Percentiles rank a stretch among this genome's conserved stretches.
Evolutionary conservation across 1,140 invertebrate species (phyloP).

Genomic region (Platyscapa corneri): DNA sequence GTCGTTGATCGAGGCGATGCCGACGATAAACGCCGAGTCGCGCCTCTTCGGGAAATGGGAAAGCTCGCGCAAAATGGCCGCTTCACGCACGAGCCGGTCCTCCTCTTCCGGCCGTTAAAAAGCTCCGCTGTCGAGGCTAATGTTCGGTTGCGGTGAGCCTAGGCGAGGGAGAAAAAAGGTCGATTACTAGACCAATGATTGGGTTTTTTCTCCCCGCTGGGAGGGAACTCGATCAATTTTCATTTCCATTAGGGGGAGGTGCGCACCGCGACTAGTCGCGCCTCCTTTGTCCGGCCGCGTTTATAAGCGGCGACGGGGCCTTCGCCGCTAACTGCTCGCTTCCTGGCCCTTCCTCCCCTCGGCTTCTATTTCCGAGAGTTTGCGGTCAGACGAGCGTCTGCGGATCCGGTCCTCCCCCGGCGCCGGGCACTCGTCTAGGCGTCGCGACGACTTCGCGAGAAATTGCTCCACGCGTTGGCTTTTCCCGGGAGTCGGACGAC

Average conservation of each 20-base stretch:
- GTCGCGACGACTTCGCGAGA: too few relatives aligned
- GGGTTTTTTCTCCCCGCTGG: background rate
- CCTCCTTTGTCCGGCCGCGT: constrained; percentile 60
- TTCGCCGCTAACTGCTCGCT: constrained; percentile 64
- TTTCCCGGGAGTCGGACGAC: too few relatives aligned
- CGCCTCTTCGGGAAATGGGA: too few relatives aligned
- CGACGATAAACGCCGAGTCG: too few relatives aligned
- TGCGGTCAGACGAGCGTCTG: constrained; percentile 62
- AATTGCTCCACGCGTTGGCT: too few relatives aligned
- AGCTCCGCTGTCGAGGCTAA: background rate
- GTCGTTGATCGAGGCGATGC: too few relatives aligned
- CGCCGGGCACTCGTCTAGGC: too few relatives aligned
- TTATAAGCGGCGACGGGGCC: constrained; percentile 59
- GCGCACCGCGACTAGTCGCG: background rate
- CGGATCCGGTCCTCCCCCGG: background rate
- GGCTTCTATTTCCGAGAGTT: constrained; percentile 70
- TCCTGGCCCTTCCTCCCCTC: constrained; percentile 56
- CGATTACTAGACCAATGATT: constrained; percentile 36
- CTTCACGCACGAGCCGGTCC: background rate
- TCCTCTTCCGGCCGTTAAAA: too few relatives aligned
- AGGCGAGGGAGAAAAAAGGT: constrained; percentile 1
- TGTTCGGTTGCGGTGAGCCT: constrained; percentile 14
- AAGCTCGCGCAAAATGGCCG: constrained; percentile 15
- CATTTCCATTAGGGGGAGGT: constrained; percentile 56
- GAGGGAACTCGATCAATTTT: constrained; percentile 62